Evolutionary conservation across 2,888 invertebrate species (phyloP).

Genomic region (Tenthredo livida): DNA sequence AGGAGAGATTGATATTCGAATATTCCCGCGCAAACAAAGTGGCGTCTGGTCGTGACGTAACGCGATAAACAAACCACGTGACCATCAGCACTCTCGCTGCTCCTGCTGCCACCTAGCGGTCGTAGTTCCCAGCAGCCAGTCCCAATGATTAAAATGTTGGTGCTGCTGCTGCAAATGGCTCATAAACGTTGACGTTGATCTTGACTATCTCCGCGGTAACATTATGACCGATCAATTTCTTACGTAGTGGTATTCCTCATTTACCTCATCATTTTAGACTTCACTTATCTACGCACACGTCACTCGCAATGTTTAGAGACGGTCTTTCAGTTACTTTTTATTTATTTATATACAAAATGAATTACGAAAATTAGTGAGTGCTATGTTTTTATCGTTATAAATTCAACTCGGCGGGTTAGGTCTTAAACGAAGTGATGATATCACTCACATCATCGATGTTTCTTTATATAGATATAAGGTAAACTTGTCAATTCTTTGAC

Average conservation of each 20-base stretch:
- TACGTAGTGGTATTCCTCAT: constrained; percentile 11
- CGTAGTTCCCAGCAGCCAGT: background rate
- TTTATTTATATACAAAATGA: constrained; percentile 5
- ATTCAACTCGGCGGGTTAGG: background rate
- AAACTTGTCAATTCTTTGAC: constrained; percentile 16
- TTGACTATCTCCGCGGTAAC: background rate
- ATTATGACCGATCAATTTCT: constrained; percentile 24
- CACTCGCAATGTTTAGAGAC: constrained; percentile 30
- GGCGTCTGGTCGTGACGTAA: background rate
- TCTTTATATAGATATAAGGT: background rate
- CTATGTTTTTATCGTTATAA: background rate
- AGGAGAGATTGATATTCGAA: background rate
- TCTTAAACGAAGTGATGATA: background rate
- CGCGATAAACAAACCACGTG: background rate
- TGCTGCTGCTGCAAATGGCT: background rate
- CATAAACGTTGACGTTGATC: background rate
- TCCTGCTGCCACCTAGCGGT: background rate
- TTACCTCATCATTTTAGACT: background rate
- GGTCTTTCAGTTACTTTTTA: background rate
- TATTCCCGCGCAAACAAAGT: background rate
- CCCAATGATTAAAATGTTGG: background rate
- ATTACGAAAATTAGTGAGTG: constrained; percentile 1
- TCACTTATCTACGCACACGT: background rate
- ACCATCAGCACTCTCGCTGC: background rate
- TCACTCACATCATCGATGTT: constrained; percentile 27